Evolutionary conservation across 2,113 vertebrate species (phyloP), one percentile per base, ranked within the genome.

Genomic region (Kobus ellipsiprymnus): DNA sequence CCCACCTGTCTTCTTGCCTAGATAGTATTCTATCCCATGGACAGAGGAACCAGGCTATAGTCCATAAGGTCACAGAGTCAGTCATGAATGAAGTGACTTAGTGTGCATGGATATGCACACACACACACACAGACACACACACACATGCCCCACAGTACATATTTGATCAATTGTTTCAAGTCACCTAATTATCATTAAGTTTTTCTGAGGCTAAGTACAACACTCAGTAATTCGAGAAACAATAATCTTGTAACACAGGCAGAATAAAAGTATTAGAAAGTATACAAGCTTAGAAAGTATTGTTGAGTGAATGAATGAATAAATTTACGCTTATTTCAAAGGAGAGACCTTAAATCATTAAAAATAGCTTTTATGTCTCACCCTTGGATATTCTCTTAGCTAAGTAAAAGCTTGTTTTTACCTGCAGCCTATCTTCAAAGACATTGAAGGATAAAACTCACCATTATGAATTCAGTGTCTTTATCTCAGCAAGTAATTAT

Each of bases 251-350:
- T 80, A 48, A 50, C 27, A 80, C 27, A 80, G 15, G 46, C 27
- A 80, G 7, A 48, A 17, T 17, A 30, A 48, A 80, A 80, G 27
- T 80, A 50, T 77, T 77, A 27, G 71, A 77, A 77, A 77, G 23
- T 44, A 77, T 77, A 77, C 3, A 77, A 77, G 71, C 36, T 77
- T 77, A 77, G 36, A 27, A 77, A 77, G 71, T 44, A 77, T 77
- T 44, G 11, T 77, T 77, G 23, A 90, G 50, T 87, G 88, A 52
- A n/a, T 74, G 2, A 54, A 87, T 67, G 11, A 25, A 21, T 60
- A 52, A 92, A 81, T 71, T 9, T 83, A 86, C 19, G 52, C 44
- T 95, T 60, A 82, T 95, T 89, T 96, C 86, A 94, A 90, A 57
- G 71, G 52, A 14, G 57, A 90, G 6, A 19, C 14, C 52, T 94